Conservation (phyloP, 2,888 invertebrate species). For the Rhopalosiphum nymphaeae region DNA sequence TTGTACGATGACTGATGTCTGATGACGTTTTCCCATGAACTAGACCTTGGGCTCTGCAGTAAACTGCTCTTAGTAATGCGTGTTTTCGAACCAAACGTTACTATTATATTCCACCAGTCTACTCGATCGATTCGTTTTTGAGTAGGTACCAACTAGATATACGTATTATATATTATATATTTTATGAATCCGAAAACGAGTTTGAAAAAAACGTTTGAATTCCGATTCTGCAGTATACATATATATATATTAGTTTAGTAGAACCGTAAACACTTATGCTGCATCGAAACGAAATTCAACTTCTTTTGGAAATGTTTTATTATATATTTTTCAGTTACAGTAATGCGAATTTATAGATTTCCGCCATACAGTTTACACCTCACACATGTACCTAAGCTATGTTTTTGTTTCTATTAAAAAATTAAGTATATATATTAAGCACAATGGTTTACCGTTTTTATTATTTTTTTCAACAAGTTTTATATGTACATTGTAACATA, state of each 20-base stretch:
- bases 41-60: background rate
- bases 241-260: background rate
- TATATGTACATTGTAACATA: background rate
- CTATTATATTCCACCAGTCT: background rate
- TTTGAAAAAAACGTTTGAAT: background rate
- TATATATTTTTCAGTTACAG: background rate
- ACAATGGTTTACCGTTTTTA: slow-evolving; percentile 56
- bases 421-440: background rate
- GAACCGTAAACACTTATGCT: background rate
- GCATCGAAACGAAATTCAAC: background rate
- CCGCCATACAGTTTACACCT: background rate
- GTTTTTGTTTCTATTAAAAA: slow-evolving; percentile 1
- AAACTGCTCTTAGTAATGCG: background rate
- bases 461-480: slow-evolving; percentile 17
- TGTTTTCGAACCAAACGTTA: background rate
- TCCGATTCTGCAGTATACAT: background rate
- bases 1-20: slow-evolving; percentile 1
- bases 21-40: slow-evolving; percentile 27
- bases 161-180: background rate
- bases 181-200: background rate
- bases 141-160: background rate
- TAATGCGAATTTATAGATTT: background rate
- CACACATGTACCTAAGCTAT: background rate
- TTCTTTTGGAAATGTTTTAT: background rate
- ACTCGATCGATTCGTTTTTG: background rate